Evolutionary conservation across 37 sponge, comb jelly and placozoan species (phyloP), one percentile per base, ranked within the genome.

Genomic region (Petrosia ficiformis): DNA sequence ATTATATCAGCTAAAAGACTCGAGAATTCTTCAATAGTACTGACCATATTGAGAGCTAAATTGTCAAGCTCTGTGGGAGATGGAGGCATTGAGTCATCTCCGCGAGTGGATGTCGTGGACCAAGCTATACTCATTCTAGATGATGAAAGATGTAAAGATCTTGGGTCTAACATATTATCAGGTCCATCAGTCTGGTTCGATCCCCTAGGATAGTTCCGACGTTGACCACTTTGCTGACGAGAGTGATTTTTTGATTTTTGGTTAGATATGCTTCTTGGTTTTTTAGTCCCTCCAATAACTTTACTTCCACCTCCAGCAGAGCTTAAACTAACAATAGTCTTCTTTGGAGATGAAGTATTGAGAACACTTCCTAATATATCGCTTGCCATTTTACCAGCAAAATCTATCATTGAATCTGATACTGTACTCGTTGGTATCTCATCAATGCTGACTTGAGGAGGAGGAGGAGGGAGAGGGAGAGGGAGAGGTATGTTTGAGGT

Each of bases 21-120:
- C 4, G 69, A 44, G 59, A 76, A 90, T 25, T 90, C 90, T 2
- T 84, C 80, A 1, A 79, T 43, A 56, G 71, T 38, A 22, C 32
- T 34, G 1, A 58, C 80, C 11, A 84, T 61, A 39, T 71, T 57
- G 37, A 90, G 76, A 3, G 86, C 90, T 6, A 90, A 80, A 8
- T 42, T 42, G 59, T 84, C 86, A 39, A 90, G 72, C 52, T 90
- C 86, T 11, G 60, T 77, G 0, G 90, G 90, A 29, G 90, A 84
- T 22, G 81, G 76, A 2, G 90, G 90, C 1, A 81, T 76, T 14
- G 86, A 84, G 22, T 65, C 83, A 39, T 91, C 84, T 59, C 86
- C 87, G 0, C 77, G 69, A 0, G 92, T 91, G 29, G 87, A 77
- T 33, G 92, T 87, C 0, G 66, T 65, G 32, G 92, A 91, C 92